Base-by-base conservation (phyloP, 2,113 vertebrate genomes). In the Cryptomyrus ogoouensis region DNA sequence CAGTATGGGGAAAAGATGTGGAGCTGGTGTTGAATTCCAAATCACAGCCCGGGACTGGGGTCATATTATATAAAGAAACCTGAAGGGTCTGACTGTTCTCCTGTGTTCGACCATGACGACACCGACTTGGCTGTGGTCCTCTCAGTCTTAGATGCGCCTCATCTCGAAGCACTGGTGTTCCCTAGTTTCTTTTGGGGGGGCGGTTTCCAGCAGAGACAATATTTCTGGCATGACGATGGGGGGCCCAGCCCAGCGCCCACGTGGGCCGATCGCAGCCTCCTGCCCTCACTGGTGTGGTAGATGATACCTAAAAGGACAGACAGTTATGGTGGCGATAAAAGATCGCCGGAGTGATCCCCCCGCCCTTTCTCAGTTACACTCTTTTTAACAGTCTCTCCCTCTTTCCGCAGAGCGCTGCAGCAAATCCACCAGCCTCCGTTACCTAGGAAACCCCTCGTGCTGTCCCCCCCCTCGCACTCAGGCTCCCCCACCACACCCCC, bases 401-500 rank as follows among this genome's bases (percentile, higher is more conserved):
- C 92, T 91, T 91, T 90, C 94, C 91, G 93, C 95, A 83, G 74
- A 83, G 94, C 42, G 49, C 95, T 94, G 95, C 96, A 92, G 96
- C 97, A 97, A 96, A 95, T 95, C 96, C 93, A 95, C 95, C 93
- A 95, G 94, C 91, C 96, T 94, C 87, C 88, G 97, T 98, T 98
- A 94, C 97, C 96, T 96, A 96, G 96, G 97, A 95, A 96, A 98
- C 95, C 56, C 91, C 95, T 94, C 94, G 96, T 96, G 93, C 95
- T 50, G 39, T 1, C 35, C 93, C 91, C 92, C 92, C 92, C 50
- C 13, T 15, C 13, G 49, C 13, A 80, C 58, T 89, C 93, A 53
- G 52, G 52, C 92, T 90, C 86, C 90, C 91, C 92, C 47, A 49
- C 9, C 47, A 49, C 47, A 49, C 93, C 92, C 44, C 44, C 44